Evolutionary conservation across 2,888 invertebrate genomes (phyloP).

Genomic region (Adineta ricciae): DNA sequence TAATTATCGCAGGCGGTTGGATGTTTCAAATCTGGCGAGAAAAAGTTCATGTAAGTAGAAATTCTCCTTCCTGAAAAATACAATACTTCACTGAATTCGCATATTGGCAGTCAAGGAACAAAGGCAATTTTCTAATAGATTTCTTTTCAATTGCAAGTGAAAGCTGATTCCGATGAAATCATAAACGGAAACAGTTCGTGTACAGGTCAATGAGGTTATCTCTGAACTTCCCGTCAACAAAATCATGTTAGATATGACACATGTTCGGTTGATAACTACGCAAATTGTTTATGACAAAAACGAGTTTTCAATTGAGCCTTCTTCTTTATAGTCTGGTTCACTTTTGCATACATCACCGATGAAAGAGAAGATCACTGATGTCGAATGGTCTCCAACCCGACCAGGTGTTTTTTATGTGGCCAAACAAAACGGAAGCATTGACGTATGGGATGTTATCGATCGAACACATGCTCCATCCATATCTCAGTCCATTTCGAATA

Average conservation of each 20-base stretch:
- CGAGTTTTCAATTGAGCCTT: conserved; percentile 11
- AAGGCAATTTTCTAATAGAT: no score
- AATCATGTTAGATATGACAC: no score
- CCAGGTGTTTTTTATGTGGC: conserved; percentile 64
- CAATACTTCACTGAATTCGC: no score
- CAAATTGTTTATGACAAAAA: no score
- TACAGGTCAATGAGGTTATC: no score
- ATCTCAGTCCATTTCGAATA: conserved; percentile 60
- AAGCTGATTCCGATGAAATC: no score
- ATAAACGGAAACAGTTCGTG: no score
- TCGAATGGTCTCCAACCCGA: conserved; percentile 66
- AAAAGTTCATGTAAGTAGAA: conserved; percentile 54
- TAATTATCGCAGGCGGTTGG: conserved; percentile 65
- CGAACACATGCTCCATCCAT: conserved; percentile 62
- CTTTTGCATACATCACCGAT: conserved; percentile 29
- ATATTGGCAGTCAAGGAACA: no score
- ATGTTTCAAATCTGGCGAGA: conserved; percentile 67
- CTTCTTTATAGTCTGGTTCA: conserved; percentile 27
- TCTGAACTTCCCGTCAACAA: no score
- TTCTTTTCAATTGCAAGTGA: no score
- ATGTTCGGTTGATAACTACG: no score
- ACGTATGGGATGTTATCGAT: conserved; percentile 69
- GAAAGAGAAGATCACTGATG: conserved; percentile 39
- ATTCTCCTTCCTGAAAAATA: no score
- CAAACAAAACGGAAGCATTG: conserved; percentile 64